Evolutionary conservation across 2,797 vertebrate genomes (phyloP).

Genomic region (Siniperca scherzeri): DNA sequence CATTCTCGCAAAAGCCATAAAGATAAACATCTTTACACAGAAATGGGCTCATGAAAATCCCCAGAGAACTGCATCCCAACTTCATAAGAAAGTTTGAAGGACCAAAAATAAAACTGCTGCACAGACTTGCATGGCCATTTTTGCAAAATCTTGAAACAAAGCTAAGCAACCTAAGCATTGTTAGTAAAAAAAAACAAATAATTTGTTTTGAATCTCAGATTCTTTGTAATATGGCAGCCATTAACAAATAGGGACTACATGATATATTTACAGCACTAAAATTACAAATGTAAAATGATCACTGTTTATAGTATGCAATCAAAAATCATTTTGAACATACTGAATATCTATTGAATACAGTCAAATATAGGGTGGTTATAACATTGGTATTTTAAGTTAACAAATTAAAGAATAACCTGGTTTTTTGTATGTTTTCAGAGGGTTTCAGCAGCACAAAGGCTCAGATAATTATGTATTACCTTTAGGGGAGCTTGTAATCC

Average conservation of each 20-base stretch:
- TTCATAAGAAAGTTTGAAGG: slow-evolving; percentile 79
- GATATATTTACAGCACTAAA: background rate
- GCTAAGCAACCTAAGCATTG: background rate
- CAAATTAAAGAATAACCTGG: background rate
- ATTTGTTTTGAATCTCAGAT: background rate
- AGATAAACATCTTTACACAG: slow-evolving; percentile 81
- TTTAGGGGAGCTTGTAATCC: slow-evolving; percentile 20
- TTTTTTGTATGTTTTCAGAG: slow-evolving; percentile 11
- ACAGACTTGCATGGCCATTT: slow-evolving; percentile 55
- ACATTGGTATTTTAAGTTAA: background rate
- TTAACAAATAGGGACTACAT: background rate
- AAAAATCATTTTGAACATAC: slow-evolving; percentile 4
- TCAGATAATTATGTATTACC: slow-evolving; percentile 11
- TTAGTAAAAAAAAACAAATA: background rate
- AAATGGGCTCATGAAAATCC: slow-evolving; percentile 73
- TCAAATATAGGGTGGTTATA: background rate
- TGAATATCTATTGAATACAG: background rate
- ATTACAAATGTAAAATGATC: background rate
- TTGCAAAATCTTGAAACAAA: slow-evolving; percentile 33
- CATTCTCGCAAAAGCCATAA: slow-evolving; percentile 81
- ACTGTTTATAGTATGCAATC: background rate
- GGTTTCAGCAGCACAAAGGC: background rate
- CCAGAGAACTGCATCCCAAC: slow-evolving; percentile 67
- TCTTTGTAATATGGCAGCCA: background rate
- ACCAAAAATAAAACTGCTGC: slow-evolving; percentile 71